phyloP scores from a whole-genome alignment of 2,113 vertebrate genomes.

The Oryzias celebensis region DNA sequence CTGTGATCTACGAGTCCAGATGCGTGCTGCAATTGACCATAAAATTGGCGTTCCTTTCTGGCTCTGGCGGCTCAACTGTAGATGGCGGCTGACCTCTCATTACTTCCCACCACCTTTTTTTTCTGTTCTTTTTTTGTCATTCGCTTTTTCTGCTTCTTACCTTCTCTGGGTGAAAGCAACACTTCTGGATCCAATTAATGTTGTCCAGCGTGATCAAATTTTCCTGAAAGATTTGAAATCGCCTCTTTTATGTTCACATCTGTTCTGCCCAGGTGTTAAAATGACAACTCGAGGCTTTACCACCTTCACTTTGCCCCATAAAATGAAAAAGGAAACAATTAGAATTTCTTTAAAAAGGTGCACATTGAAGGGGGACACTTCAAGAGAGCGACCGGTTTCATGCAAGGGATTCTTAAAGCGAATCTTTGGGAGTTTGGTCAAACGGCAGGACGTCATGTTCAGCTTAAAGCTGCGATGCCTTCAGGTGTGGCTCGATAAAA shows the following conservation, averaged over 20 bases:
- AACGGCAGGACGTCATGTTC: constrained; percentile 47
- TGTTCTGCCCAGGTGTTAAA: constrained; percentile 91
- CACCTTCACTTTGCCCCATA: constrained; percentile 28
- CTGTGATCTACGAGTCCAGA: constrained; percentile 91
- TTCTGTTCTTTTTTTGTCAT: neutral
- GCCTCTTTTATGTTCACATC: constrained; percentile 85
- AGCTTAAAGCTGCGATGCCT: constrained; percentile 40
- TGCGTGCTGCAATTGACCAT: constrained; percentile 95
- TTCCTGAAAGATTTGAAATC: constrained; percentile 85
- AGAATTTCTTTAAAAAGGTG: constrained; percentile 8
- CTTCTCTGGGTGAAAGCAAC: constrained; percentile 72
- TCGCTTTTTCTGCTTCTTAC: constrained; percentile 54
- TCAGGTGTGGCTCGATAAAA: constrained; percentile 60
- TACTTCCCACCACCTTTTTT: constrained; percentile 51
- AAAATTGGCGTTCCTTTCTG: constrained; percentile 93
- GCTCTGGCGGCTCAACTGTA: constrained; percentile 78
- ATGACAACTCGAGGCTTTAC: constrained; percentile 67
- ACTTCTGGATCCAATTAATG: constrained; percentile 97
- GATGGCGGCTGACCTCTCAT: constrained; percentile 84
- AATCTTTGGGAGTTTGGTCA: constrained; percentile 59
- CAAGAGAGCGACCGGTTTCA: constrained; percentile 15
- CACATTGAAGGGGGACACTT: neutral
- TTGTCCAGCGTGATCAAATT: constrained; percentile 91
- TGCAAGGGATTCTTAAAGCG: constrained; percentile 34
- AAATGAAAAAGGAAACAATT: constrained; percentile 28